Evolutionary conservation across 2,113 vertebrate genomes (phyloP).

Genomic region (Cricetomys ansorgei): DNA sequence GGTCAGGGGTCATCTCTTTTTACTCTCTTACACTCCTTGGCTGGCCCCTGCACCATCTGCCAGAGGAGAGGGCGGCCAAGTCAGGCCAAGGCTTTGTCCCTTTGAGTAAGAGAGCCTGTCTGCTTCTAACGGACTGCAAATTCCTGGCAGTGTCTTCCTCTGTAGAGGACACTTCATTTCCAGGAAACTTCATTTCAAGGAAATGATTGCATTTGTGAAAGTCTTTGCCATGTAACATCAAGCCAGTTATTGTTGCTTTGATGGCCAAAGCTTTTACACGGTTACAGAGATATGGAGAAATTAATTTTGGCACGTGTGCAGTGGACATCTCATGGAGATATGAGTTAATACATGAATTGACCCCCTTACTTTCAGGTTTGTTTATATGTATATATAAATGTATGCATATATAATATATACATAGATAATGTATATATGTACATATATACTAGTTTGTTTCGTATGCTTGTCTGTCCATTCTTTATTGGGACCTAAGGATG

Average conservation of each 20-base stretch:
- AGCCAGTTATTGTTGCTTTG: background rate
- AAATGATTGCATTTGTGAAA: constrained; percentile 70
- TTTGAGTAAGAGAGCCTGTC: background rate
- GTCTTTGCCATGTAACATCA: background rate
- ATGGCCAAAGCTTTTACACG: background rate
- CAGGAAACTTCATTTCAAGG: constrained; percentile 77
- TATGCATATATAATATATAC: too few species aligned
- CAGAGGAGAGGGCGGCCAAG: accelerated
- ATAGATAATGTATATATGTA: too few species aligned
- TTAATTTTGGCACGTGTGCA: background rate
- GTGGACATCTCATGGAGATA: background rate
- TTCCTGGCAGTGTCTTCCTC: constrained; percentile 38
- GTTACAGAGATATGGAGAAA: too few species aligned
- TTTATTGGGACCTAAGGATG: background rate
- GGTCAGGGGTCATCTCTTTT: background rate
- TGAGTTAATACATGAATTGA: background rate
- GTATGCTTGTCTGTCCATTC: background rate
- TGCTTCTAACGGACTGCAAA: background rate
- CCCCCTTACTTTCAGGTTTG: background rate
- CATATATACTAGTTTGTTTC: background rate
- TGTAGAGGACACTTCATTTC: constrained; percentile 70
- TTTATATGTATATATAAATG: too few species aligned
- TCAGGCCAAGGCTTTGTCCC: accelerated
- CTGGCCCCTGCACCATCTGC: background rate
- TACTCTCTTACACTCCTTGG: accelerated